Base-by-base conservation (phyloP, 2,113 vertebrate species). In the Rhea americana region DNA sequence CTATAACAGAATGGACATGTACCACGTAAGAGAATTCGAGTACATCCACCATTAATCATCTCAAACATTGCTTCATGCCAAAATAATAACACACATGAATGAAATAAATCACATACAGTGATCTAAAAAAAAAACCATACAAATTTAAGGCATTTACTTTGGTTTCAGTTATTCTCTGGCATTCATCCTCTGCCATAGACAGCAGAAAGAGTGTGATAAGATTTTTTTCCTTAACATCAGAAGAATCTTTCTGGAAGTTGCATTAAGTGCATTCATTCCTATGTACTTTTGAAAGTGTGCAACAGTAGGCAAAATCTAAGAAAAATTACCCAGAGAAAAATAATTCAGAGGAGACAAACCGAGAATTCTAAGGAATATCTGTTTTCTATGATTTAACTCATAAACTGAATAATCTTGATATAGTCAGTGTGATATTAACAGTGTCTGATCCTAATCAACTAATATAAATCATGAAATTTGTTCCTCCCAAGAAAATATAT, bases 401-500 rank as follows among this genome's bases (percentile, higher is more conserved):
- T 25, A 55, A 55, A n/a, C 2, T 2, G 11, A 75, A 72, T 24
- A 41, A 1, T 26, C 0, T 1, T 5, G 3, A 47, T 56, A n/a
- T n/a, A 43, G 51, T 80, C 62, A 58, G 9, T 67, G 30, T 63
- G 14, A 8, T 74, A 70, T 16, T 65, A 82, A 71, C 41, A 62
- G 59, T 37, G 22, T 53, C 12, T 35, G 22, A 70, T 35, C 17
- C 19, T 35, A 48, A n/a, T 7, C 65, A 75, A 35, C 4, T 43
- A 75, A 63, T 25, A 51, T 1, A 73, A 70, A 56, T 7, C 0
- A 25, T 51, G 10, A 51, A 43, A 77, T 8, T 41, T 87, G 0
- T 50, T 76, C 1, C 3, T 55, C 18, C 14, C 53, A 47, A 81
- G 17, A 86, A 85, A 67, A 51, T 61, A 10, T 68, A 25, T 35